phyloP scores from a whole-genome alignment of 2,797 vertebrate species.

The Pterois miles region DNA sequence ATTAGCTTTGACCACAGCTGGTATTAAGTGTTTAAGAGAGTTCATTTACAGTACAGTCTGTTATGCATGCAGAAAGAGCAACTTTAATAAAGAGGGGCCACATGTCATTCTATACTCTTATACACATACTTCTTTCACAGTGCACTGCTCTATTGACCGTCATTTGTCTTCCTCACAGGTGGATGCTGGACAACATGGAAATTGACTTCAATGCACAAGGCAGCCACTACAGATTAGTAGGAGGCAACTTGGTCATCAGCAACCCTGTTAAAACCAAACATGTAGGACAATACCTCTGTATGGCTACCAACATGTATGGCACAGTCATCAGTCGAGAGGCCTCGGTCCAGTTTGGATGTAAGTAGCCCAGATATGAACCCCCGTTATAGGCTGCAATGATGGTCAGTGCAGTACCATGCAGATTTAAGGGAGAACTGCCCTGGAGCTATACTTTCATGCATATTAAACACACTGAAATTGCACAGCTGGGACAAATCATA shows the following conservation, averaged over 20 bases:
- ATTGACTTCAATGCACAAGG: conserved; percentile 83
- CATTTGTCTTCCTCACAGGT: conserved; percentile 78
- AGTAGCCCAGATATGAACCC: conserved; percentile 68
- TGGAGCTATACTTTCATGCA: conserved; percentile 42
- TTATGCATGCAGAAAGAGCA: not conserved
- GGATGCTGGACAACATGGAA: conserved; percentile 87
- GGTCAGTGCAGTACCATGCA: conserved; percentile 14
- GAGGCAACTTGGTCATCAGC: conserved; percentile 92
- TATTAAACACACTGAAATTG: conserved; percentile 28
- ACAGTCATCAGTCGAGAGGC: conserved; percentile 90
- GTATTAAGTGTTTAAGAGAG: conserved; percentile 7
- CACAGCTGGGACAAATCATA: conserved; percentile 38
- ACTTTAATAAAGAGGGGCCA: not conserved
- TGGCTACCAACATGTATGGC: conserved; percentile 90
- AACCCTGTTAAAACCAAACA: conserved; percentile 89
- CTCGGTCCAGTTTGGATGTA: conserved; percentile 94
- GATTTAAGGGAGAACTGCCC: conserved; percentile 16
- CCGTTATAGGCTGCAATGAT: not conserved
- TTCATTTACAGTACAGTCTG: conserved; percentile 17
- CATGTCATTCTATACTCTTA: not conserved
- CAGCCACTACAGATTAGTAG: conserved; percentile 88
- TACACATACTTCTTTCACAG: not conserved
- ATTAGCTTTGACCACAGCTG: conserved; percentile 43
- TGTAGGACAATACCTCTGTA: conserved; percentile 89
- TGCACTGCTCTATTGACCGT: conserved; percentile 39